phyloP scores from a whole-genome alignment of 2,113 vertebrate genomes.

The Acrocephalus arundinaceus region DNA sequence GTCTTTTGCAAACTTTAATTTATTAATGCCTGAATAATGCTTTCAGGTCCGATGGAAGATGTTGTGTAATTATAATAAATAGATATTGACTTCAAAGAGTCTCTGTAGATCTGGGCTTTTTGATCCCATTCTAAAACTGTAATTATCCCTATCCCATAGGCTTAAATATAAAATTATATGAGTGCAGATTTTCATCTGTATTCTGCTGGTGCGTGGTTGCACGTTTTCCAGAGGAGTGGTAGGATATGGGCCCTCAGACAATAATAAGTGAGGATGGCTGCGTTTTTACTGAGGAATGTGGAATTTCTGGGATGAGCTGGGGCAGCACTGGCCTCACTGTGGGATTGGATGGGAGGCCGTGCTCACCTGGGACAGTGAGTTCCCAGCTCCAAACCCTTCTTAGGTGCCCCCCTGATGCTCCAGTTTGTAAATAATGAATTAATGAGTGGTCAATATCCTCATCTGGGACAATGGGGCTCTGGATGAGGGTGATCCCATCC shows the following conservation, averaged over 20 bases:
- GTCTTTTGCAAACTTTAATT: conserved; percentile 4
- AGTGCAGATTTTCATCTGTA: conserved; percentile 17
- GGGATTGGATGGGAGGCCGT: fast-evolving
- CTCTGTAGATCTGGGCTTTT: conserved; percentile 58
- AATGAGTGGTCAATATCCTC: neutral
- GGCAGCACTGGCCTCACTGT: fast-evolving
- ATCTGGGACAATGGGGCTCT: fast-evolving
- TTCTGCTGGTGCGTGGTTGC: neutral
- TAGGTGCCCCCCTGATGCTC: neutral
- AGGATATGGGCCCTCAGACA: neutral
- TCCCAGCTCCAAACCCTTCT: neutral
- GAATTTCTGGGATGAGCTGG: neutral
- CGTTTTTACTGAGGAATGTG: neutral
- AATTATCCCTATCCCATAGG: conserved; percentile 62
- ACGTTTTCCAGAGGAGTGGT: neutral
- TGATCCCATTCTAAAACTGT: conserved; percentile 57
- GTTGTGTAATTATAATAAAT: conserved; percentile 60
- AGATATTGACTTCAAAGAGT: conserved; percentile 64
- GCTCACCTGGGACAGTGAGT: neutral
- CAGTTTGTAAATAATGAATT: neutral
- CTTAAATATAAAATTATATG: conserved; percentile 37
- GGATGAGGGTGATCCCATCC: neutral
- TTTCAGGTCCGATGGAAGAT: conserved; percentile 51
- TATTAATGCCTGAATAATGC: conserved; percentile 42
- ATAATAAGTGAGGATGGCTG: neutral